Conservation (phyloP, 1,140 invertebrate genomes). For the Holcopasites calliopsidis region DNA sequence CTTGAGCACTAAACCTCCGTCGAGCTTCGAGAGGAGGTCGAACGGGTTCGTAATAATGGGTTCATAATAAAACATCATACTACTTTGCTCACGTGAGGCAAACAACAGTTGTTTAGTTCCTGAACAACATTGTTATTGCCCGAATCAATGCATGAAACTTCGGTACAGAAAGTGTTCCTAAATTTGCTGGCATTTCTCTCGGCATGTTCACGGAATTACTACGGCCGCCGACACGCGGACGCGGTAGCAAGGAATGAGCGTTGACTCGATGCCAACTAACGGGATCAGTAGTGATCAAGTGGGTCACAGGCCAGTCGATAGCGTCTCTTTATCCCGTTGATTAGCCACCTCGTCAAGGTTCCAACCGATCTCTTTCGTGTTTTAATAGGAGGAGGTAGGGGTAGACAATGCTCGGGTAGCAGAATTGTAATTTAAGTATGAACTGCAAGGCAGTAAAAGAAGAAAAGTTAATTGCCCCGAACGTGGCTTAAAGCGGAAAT, state of each 20-base stretch:
- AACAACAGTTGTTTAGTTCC: no score
- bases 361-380: neutral
- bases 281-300: conserved; percentile 65
- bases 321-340: conserved; percentile 47
- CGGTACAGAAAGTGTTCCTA: no score
- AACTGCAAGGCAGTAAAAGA: no score
- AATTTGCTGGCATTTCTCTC: no score
- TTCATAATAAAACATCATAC: neutral
- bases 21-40: neutral
- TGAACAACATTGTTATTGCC: no score
- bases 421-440: no score
- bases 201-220: conserved; percentile 19
- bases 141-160: no score
- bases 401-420: no score
- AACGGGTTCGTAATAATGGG: neutral
- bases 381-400: no score
- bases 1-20: neutral
- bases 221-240: conserved; percentile 24
- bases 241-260: conserved; percentile 32
- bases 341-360: conserved; percentile 26
- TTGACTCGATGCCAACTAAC: conserved; percentile 55
- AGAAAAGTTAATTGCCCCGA: neutral
- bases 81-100: neutral
- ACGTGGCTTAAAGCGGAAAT: neutral
- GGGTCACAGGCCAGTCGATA: conserved; percentile 55